A percentile compares a stretch with the other conserved stretches of the same genome.
These are phyloP conservation scores for Condylura cristata DNA, from an alignment of 2,113 vertebrate species.

Conservation along the genomic window DNA sequence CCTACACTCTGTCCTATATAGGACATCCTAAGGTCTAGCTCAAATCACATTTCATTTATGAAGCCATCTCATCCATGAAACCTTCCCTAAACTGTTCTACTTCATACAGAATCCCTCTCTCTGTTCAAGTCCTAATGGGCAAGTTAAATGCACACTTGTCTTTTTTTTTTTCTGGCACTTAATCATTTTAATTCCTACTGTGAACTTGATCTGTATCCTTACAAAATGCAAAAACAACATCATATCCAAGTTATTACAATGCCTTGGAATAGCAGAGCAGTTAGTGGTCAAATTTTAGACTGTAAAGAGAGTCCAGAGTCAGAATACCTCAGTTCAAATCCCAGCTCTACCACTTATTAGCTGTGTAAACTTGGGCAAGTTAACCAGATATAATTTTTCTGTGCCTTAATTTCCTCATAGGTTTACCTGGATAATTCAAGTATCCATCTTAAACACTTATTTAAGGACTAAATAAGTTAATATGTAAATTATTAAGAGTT, in stretches of 20 bases:
- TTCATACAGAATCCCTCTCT: background rate
- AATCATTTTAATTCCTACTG: constrained; percentile 34
- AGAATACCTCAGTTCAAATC: constrained; percentile 6
- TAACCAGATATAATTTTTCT: constrained; percentile 27
- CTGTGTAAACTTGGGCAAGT: background rate
- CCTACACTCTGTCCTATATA: background rate
- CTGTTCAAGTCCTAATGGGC: constrained; percentile 3
- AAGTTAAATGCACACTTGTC: background rate
- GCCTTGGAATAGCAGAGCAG: background rate
- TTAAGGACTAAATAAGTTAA: constrained; percentile 60
- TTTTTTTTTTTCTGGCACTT: constrained; percentile 21
- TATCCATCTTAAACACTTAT: constrained; percentile 15
- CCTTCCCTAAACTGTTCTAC: constrained; percentile 16
- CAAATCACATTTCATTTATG: background rate
- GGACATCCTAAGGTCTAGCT: background rate
- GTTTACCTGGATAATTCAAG: constrained; percentile 24
- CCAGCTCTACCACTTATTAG: constrained; percentile 17
- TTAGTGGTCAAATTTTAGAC: background rate
- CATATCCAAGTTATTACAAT: constrained; percentile 11
- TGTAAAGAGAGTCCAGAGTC: background rate
- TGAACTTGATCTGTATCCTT: background rate
- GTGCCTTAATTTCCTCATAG: constrained; percentile 2
- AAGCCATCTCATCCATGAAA: background rate
- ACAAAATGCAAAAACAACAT: constrained; percentile 21
- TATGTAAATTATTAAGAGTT: constrained; percentile 43